Conservation (phyloP, 2,888 invertebrate genomes). For the Drosophila anomelani region DNA sequence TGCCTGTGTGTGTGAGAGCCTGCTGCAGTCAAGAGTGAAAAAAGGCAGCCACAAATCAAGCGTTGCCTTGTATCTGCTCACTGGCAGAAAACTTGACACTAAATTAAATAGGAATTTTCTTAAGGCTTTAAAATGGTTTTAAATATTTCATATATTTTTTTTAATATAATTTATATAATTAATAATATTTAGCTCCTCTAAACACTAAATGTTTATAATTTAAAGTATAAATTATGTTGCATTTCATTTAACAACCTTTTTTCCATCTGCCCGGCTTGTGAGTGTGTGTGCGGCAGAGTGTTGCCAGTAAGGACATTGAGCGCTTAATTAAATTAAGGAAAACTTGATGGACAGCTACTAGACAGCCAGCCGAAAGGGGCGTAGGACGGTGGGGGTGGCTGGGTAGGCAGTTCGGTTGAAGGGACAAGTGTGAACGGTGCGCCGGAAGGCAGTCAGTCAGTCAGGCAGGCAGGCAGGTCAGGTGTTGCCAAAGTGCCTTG, state of each 20-base stretch:
- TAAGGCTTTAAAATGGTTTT: too few species aligned
- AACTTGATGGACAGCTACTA: constrained; percentile 79
- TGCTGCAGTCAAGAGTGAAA: constrained; percentile 77
- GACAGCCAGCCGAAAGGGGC: constrained; percentile 66
- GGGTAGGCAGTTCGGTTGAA: constrained; percentile 1
- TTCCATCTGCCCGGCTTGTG: constrained; percentile 2
- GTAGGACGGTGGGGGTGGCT: background rate
- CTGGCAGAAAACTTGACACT: background rate
- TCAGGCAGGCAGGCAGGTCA: constrained; percentile 40
- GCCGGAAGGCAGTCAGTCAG: constrained; percentile 1
- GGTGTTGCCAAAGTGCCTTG: constrained; percentile 67
- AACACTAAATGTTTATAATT: background rate
- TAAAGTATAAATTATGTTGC: too few species aligned
- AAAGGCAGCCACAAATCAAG: constrained; percentile 74
- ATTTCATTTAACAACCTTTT: constrained; percentile 2
- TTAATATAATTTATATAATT: too few species aligned
- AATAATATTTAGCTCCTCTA: background rate
- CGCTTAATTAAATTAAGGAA: constrained; percentile 79
- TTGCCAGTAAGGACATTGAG: constrained; percentile 74
- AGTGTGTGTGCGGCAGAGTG: constrained; percentile 30
- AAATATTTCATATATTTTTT: background rate
- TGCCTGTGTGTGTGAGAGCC: constrained; percentile 30
- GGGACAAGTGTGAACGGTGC: constrained; percentile 2
- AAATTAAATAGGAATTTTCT: background rate
- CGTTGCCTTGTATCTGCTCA: constrained; percentile 53